Base-by-base conservation (phyloP, 1,140 invertebrate species). In the Sinella curviseta region DNA sequence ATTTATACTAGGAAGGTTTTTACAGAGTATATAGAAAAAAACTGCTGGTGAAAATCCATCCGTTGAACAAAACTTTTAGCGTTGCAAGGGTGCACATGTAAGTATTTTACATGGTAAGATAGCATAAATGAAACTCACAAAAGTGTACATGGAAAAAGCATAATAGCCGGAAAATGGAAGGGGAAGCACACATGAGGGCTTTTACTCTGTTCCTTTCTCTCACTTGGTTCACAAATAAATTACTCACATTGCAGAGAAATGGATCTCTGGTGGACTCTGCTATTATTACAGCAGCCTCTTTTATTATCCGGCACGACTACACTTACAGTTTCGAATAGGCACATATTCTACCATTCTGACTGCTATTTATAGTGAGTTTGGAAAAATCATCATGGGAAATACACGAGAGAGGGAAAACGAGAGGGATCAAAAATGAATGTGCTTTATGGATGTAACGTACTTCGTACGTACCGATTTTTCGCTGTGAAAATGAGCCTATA, bases 121-220 rank as follows among this genome's bases (percentile, higher is more conserved):
- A n/a, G n/a, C n/a, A n/a, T n/a, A n/a, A n/a, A n/a, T n/a, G n/a
- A n/a, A n/a, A n/a, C n/a, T n/a, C n/a, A n/a, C n/a, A n/a, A n/a
- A n/a, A n/a, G n/a, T n/a, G n/a, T n/a, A n/a, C n/a, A 48, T 12
- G 31, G 31, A 33, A 70, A 70, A 70, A 14, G 31, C 8, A 70
- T 70, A 70, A 70, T 70, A 24, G 65, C 65, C 65, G 57, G 57
- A 60, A 60, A 60, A 70, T 70, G 31, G 65, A 31, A 33, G 65
- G 65, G 65, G 65, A 70, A 70, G 65, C 31, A 70, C 65, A 70
- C 65, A 70, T 33, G 65, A 70, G 65, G 31, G 65, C 65, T 70
- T 60, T 60, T 70, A 70, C 31, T 70, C 39, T 8, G 8, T 48
- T 20, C 20, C 39, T 65, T 65, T 26, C 26, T 65, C 57, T 65